Base-by-base conservation (phyloP, 2,797 vertebrate genomes). In the Onychomys arenicola region DNA sequence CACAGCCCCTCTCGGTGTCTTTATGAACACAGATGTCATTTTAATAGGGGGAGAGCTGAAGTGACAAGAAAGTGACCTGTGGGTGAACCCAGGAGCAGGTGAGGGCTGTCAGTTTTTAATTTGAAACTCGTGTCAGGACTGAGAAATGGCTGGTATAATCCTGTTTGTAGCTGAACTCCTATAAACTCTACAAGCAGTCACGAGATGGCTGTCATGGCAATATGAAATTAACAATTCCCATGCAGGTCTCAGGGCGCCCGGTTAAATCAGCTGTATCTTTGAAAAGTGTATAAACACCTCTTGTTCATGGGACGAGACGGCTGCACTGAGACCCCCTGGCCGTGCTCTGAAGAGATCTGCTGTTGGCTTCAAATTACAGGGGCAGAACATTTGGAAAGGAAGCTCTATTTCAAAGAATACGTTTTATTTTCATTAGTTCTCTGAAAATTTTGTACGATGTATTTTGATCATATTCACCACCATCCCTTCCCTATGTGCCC, bases 31-130 rank as follows among this genome's bases (percentile, higher is more conserved):
- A 98, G 98, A 98, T 98, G 98, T 98, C 98, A 98, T 96, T 98
- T 98, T 98, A 98, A 98, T 97, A 95, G 95, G 94, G 32, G 93
- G 92, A 96, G 85, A 98, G 96, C 97, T 96, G 93, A 98, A 97
- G 98, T 98, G 97, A 98, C 97, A 98, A 98, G 97, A 96, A 98
- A 96, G 97, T 99, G 99, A 99, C 99, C 99, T 98, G 96, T 96
- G 96, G 77, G 96, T 99, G 99, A 99, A 99, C 99, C 98, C 98
- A 97, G 98, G 98, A 98, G 97, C 98, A 98, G 99, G 99, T 99
- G 99, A 99, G 97, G 96, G 83, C 97, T 98, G 98, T 99, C 98
- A 98, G 98, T 98, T 98, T 99, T 98, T 99, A 98, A 99, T 99
- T 98, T 98, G 98, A 98, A 98, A 98, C 98, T 95, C 96, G 97